Conservation (phyloP, 2,888 invertebrate genomes). For the Elgonia sp. region DNA sequence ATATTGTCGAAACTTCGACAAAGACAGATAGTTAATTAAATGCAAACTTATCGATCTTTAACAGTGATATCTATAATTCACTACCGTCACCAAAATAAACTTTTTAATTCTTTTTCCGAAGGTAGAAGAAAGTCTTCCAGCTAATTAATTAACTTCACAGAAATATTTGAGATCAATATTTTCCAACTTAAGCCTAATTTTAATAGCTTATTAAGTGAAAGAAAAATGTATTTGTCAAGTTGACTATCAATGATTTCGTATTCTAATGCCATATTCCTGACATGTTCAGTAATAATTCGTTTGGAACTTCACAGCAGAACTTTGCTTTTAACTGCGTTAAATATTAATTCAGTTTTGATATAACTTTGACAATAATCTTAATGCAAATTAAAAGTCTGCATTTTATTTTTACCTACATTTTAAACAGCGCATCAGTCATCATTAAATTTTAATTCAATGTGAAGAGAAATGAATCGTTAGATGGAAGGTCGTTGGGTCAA, state of each 20-base stretch:
- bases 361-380: constrained; percentile 31
- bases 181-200: not conserved
- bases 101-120: constrained; percentile 6
- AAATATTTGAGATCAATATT: constrained; percentile 28
- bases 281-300: constrained; percentile 1
- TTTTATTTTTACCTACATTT: constrained; percentile 6
- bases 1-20: constrained; percentile 57
- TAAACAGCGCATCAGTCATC: constrained; percentile 42
- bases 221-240: not conserved
- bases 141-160: constrained; percentile 50
- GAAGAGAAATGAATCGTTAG: constrained; percentile 31
- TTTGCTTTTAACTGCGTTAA: constrained; percentile 30
- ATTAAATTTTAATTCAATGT: constrained; percentile 39
- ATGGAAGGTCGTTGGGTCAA: constrained; percentile 26
- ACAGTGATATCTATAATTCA: constrained; percentile 42
- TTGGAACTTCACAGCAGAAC: constrained; percentile 38
- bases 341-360: constrained; percentile 42
- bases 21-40: constrained; percentile 64
- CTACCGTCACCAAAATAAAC: constrained; percentile 51
- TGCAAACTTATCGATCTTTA: constrained; percentile 58
- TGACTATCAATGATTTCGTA: too few relatives aligned
- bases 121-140: constrained; percentile 40
- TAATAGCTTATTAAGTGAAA: not conserved
- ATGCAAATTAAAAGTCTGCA: not conserved
- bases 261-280: too few relatives aligned